Conservation (phyloP, 2,797 vertebrate species). For the Danio tinwini region DNA sequence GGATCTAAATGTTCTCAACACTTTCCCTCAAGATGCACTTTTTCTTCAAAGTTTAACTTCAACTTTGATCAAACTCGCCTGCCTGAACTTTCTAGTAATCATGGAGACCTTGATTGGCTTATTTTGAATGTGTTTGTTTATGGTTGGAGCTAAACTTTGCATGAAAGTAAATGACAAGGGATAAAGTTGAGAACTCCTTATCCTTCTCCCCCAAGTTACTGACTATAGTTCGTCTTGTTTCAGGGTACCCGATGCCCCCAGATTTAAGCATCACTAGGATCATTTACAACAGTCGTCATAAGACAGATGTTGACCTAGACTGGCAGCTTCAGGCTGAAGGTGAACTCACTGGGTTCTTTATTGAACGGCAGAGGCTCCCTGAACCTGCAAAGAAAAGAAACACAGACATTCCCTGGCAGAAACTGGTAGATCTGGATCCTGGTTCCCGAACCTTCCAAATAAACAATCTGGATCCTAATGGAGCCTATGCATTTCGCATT, state of each 20-base stretch:
- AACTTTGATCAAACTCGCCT: too few relatives aligned
- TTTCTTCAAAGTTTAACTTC: too few relatives aligned
- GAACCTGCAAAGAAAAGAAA: slow-evolving; percentile 49
- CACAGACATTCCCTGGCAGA: slow-evolving; percentile 77
- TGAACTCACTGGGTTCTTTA: slow-evolving; percentile 85
- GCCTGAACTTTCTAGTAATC: too few relatives aligned
- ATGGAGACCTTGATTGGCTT: too few relatives aligned
- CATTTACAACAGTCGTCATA: slow-evolving; percentile 77
- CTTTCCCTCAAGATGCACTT: too few relatives aligned
- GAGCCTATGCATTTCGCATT: slow-evolving; percentile 85
- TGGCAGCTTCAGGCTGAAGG: slow-evolving; percentile 76
- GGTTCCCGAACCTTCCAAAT: slow-evolving; percentile 77
- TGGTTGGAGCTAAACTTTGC: too few relatives aligned
- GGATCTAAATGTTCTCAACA: neutral
- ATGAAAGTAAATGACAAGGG: too few relatives aligned
- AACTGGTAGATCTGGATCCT: slow-evolving; percentile 76
- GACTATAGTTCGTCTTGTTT: neutral
- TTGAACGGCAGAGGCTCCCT: slow-evolving; percentile 76
- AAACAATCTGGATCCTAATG: slow-evolving; percentile 79
- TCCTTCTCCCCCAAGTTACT: too few relatives aligned
- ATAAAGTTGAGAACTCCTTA: too few relatives aligned
- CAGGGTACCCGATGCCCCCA: slow-evolving; percentile 87
- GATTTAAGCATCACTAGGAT: slow-evolving; percentile 87
- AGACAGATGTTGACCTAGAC: slow-evolving; percentile 86
- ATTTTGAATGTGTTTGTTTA: too few relatives aligned